Evolutionary conservation across 1,140 invertebrate genomes (phyloP).

Genomic region (Dendrolimus kikuchii): DNA sequence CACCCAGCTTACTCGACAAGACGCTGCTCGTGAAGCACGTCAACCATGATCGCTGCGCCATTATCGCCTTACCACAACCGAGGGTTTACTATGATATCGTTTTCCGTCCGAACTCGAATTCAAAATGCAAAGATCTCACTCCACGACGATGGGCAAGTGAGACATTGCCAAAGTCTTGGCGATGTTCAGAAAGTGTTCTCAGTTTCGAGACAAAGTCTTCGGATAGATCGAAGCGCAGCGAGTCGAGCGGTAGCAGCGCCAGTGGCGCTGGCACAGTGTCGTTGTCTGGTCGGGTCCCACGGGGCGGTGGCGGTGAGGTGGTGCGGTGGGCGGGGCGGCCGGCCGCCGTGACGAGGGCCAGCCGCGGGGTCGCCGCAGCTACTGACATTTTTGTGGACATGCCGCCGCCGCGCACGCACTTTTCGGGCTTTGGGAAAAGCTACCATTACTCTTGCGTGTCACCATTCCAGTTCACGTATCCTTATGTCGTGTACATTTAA

Average conservation of each 20-base stretch:
- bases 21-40: conserved; percentile 60
- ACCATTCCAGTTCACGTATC: conserved; percentile 68
- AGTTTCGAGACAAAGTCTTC: conserved; percentile 36
- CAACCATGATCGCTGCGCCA: conserved; percentile 55
- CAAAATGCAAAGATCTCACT: conserved; percentile 36
- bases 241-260: conserved; percentile 41
- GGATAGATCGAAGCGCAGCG: conserved; percentile 45
- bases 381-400: conserved; percentile 59
- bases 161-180: conserved; percentile 59
- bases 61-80: conserved; percentile 58
- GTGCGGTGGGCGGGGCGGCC: conserved; percentile 56
- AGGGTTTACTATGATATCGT: conserved; percentile 58
- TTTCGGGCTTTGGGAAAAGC: conserved; percentile 65
- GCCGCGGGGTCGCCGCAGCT: conserved; percentile 56
- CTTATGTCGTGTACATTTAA: conserved; percentile 63
- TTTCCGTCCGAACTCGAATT: conserved; percentile 33
- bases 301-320: conserved; percentile 37
- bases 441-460: conserved; percentile 72
- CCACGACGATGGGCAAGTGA: conserved; percentile 51
- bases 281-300: conserved; percentile 10
- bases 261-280: conserved; percentile 17
- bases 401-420: conserved; percentile 62
- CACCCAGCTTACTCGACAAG: conserved; percentile 52
- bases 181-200: conserved; percentile 56
- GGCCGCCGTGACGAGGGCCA: conserved; percentile 65